phyloP scores from a whole-genome alignment of 2,113 vertebrate genomes.

The Xiphophorus hellerii region DNA sequence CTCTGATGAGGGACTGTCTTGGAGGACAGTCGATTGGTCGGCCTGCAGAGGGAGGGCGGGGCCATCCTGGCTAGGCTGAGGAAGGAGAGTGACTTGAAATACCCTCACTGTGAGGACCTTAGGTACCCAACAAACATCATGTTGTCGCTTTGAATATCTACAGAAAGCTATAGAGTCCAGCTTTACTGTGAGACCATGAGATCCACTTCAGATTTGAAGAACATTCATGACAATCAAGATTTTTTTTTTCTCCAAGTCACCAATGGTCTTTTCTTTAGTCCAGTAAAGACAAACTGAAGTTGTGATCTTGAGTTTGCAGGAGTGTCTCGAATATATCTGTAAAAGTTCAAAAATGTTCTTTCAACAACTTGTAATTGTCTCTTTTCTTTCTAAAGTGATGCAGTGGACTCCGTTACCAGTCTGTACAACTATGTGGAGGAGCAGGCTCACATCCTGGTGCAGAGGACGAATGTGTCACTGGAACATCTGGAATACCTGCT shows the following conservation, averaged over 20 bases:
- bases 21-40: constrained; percentile 83
- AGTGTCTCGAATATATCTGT: background rate
- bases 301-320: background rate
- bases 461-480: constrained; percentile 86
- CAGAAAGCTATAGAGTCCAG: background rate
- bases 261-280: background rate
- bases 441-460: constrained; percentile 87
- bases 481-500: constrained; percentile 85
- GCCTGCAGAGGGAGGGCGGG: constrained; percentile 87
- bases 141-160: constrained; percentile 1
- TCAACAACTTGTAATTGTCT: background rate
- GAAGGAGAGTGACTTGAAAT: constrained; percentile 83
- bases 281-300: background rate
- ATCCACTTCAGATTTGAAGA: too few species aligned
- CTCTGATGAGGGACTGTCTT: constrained; percentile 89
- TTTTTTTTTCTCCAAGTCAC: background rate
- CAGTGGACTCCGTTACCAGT: constrained; percentile 79
- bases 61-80: constrained; percentile 86
- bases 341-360: background rate
- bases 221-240: background rate
- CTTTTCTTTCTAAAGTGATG: constrained; percentile 72
- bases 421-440: constrained; percentile 90
- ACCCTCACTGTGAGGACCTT: constrained; percentile 78
- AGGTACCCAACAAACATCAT: constrained; percentile 75
- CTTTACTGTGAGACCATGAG: too few species aligned